A percentile compares a stretch with the other conserved stretches of the same genome.
phyloP scores from a whole-genome alignment of 1,140 invertebrate genomes.

The Drosophila truncata region DNA sequence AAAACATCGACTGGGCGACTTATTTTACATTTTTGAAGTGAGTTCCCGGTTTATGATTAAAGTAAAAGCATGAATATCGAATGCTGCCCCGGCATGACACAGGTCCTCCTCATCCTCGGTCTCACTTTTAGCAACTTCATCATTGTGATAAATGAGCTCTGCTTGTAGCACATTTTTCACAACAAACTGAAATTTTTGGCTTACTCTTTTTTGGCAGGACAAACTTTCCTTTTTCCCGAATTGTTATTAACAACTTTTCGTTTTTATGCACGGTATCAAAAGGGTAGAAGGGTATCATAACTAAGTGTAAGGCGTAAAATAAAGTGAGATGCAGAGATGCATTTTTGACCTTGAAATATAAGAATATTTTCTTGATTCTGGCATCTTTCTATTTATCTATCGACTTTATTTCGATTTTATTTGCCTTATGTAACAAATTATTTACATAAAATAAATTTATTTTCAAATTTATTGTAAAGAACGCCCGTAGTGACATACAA shows the following conservation, averaged over 20 bases:
- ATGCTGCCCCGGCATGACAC: constrained; percentile 46
- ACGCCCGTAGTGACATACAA: too few relatives aligned
- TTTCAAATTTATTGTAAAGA: too few relatives aligned
- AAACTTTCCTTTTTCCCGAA: constrained; percentile 57
- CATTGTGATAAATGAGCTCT: constrained; percentile 75
- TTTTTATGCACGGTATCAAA: constrained; percentile 1
- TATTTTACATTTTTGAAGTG: constrained; percentile 64
- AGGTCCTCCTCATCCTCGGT: constrained; percentile 12
- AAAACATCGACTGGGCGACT: constrained; percentile 54
- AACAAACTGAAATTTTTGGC: constrained; percentile 47
- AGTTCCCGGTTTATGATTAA: constrained; percentile 65
- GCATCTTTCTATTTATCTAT: too few relatives aligned
- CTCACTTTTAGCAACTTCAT: constrained; percentile 62
- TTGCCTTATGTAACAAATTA: too few relatives aligned
- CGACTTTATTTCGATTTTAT: too few relatives aligned
- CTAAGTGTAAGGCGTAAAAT: not conserved
- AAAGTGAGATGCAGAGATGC: not conserved
- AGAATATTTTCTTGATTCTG: too few relatives aligned
- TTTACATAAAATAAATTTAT: too few relatives aligned
- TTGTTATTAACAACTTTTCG: constrained; percentile 74
- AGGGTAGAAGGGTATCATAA: not conserved
- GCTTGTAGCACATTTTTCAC: constrained; percentile 59
- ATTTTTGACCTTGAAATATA: not conserved
- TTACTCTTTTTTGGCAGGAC: constrained; percentile 5
- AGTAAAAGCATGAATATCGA: constrained; percentile 70